These are phyloP conservation scores for Myotis yumanensis DNA, from an alignment of 2,113 vertebrate genomes.

Conservation along the genomic window DNA sequence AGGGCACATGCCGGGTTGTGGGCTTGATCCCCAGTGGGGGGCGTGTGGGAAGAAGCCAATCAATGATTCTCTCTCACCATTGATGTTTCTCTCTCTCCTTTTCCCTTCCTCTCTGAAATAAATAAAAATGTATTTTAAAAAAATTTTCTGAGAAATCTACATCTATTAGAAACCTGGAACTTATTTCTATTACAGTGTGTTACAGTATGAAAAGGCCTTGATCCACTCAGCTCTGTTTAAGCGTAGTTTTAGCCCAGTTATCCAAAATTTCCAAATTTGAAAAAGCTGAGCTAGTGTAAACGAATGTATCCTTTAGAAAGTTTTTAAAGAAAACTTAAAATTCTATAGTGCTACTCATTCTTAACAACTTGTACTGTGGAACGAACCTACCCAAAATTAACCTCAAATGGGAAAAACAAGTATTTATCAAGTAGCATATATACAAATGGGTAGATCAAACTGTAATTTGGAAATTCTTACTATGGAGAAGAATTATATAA, in stretches of 20 bases:
- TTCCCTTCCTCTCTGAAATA: no score
- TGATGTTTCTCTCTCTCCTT: no score
- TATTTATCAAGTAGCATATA: conserved; percentile 26
- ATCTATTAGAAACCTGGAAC: background rate
- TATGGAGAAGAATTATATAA: background rate
- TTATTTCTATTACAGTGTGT: conserved; percentile 3
- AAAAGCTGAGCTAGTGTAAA: conserved; percentile 27
- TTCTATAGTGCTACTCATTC: conserved; percentile 14
- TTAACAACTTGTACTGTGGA: conserved; percentile 4
- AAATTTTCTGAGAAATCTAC: background rate
- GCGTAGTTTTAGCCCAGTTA: background rate
- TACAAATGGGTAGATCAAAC: background rate
- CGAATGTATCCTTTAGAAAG: conserved; percentile 9
- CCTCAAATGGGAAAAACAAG: conserved; percentile 12
- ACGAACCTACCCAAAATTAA: conserved; percentile 24
- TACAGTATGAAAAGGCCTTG: background rate
- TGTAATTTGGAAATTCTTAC: conserved; percentile 42
- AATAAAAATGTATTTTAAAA: no score
- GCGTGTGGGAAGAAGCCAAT: no score
- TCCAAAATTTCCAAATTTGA: conserved; percentile 3
- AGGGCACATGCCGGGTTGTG: no score
- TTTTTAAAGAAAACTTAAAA: conserved; percentile 38
- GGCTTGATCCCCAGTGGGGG: no score
- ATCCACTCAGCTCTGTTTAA: background rate
- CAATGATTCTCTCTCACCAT: no score